Evolutionary conservation across 2,113 vertebrate genomes (phyloP), one percentile per base, ranked within the genome.

Genomic region (Forbesichthys papilliferus): DNA sequence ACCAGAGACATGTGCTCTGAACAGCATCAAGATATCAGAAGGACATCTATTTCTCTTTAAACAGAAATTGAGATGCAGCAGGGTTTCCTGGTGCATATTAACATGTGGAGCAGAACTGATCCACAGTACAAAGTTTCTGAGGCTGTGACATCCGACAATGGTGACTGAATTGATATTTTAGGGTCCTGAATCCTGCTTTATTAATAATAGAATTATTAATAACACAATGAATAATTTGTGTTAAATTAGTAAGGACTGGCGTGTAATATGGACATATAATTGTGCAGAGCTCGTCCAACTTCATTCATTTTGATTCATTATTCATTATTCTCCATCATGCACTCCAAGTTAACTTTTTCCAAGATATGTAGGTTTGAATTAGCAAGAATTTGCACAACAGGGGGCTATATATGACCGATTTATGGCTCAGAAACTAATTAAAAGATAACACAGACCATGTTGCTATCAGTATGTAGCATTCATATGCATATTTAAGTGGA

Each of bases 161-260:
- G 42, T 36, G 54, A 71, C 64, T 57, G 42, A 47, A 61, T 71
- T 71, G 9, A 66, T 72, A 72, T 76, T 72, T 36, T 11, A 66
- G 69, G 53, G 18, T 71, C 56, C 68, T 76, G 51, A 51, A 71
- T 80, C 69, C 61, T 61, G 16, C 3, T 61, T 66, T 71, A 66
- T 74, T 63, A 75, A 69, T 61, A 75, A 79, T 77, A 67, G 51
- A 84, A 78, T 65, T 78, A 83, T 74, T 74, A 12, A 79, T 84
- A 71, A 73, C 71, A 73, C 76, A 74, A 75, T 84, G 66, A 86
- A 89, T 84, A 74, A 84, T 78, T 81, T 74, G 53, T 79, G 62
- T 46, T 61, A 68, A 76, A 83, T 81, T 75, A 73, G 62, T 79
- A 55, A 69, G 69, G 34, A 59, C 68, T 77, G 57, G n/a, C 52